Evolutionary conservation across 2,888 invertebrate genomes (phyloP).

Genomic region (Leucophora obtusa): DNA sequence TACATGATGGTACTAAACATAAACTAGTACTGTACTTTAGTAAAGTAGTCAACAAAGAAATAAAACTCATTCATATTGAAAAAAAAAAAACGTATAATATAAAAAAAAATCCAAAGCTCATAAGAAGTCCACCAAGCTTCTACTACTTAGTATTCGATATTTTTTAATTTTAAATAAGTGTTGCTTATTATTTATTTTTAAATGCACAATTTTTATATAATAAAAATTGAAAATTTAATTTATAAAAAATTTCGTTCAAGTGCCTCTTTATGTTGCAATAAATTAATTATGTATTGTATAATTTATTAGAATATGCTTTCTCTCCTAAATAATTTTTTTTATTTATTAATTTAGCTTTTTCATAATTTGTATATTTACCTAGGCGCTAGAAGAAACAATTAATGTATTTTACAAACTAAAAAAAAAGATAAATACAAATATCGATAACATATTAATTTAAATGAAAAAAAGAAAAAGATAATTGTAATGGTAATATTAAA

Average conservation of each 20-base stretch:
- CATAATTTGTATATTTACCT: constrained; percentile 35
- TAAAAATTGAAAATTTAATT: constrained; percentile 6
- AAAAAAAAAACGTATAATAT: constrained; percentile 9
- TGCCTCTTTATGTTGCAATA: constrained; percentile 59
- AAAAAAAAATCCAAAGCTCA: constrained; percentile 43
- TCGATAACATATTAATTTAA: constrained; percentile 39
- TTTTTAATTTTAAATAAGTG: constrained; percentile 25
- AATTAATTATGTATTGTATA: constrained; percentile 20
- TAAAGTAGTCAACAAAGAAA: constrained; percentile 24
- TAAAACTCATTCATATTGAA: constrained; percentile 24
- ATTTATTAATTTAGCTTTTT: constrained; percentile 18
- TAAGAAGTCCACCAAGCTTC: background rate
- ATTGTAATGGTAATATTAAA: constrained; percentile 51
- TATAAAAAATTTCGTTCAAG: constrained; percentile 40
- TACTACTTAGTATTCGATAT: constrained; percentile 28
- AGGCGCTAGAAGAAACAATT: constrained; percentile 19
- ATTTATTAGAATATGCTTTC: background rate
- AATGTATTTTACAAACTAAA: constrained; percentile 30
- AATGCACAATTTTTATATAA: constrained; percentile 42
- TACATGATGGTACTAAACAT: constrained; percentile 37
- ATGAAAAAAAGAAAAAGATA: constrained; percentile 13
- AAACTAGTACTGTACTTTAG: constrained; percentile 42
- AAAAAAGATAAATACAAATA: constrained; percentile 15
- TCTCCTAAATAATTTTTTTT: constrained; percentile 7
- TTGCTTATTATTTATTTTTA: constrained; percentile 39